phyloP scores from a whole-genome alignment of 2,113 vertebrate genomes.

The Ornithorhynchus anatinus region DNA sequence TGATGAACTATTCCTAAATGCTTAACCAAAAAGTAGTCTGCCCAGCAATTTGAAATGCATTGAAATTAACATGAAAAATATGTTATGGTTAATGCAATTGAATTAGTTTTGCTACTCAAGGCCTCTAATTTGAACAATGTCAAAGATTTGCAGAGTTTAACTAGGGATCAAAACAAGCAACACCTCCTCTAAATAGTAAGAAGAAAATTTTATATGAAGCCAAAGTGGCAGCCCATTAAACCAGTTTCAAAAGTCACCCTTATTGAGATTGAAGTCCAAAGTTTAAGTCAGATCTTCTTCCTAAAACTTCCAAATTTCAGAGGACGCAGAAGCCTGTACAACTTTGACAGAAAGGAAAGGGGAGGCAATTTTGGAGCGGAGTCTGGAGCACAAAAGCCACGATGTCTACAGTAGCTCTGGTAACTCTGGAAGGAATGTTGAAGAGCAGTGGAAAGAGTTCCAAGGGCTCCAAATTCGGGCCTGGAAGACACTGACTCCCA shows the following conservation, averaged over 20 bases:
- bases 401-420: neutral
- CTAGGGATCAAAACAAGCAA: slow-evolving; percentile 3
- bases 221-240: neutral
- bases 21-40: slow-evolving; percentile 10
- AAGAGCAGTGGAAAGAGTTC: neutral
- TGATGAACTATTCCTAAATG: slow-evolving; percentile 20
- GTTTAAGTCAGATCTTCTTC: neutral
- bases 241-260: slow-evolving; percentile 6
- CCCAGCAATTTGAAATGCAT: slow-evolving; percentile 4
- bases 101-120: slow-evolving; percentile 16
- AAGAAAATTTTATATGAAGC: slow-evolving; percentile 20
- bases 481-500: neutral
- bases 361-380: neutral
- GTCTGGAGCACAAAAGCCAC: neutral
- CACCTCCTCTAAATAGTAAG: neutral
- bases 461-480: neutral
- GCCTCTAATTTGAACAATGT: slow-evolving; percentile 18
- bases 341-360: neutral
- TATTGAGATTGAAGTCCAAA: slow-evolving; percentile 10
- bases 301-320: neutral
- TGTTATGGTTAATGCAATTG: slow-evolving; percentile 12
- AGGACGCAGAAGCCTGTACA: neutral
- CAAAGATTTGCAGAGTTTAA: slow-evolving; percentile 30
- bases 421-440: accelerated
- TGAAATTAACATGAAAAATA: neutral